Conservation (phyloP, 1,140 invertebrate genomes). For the Lordiphosa clarofinis region DNA sequence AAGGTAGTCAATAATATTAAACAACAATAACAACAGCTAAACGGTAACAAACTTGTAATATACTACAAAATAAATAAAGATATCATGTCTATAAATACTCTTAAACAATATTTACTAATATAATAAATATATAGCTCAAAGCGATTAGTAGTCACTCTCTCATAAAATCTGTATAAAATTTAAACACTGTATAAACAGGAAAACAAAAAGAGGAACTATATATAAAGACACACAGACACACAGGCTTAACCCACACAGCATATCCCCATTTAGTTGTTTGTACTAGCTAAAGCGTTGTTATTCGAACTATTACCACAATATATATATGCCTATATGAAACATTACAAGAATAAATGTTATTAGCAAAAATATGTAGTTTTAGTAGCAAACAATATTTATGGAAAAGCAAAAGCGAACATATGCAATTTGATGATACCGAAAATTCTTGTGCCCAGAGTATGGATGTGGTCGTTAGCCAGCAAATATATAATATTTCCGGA, state of each 20-base stretch:
- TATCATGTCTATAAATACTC: constrained; percentile 28
- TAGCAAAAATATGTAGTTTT: constrained; percentile 2
- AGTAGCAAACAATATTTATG: constrained; percentile 9
- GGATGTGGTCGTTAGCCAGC: no score
- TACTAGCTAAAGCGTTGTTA: constrained; percentile 34
- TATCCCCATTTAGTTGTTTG: constrained; percentile 12
- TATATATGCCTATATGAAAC: constrained; percentile 3
- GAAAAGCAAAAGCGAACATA: neutral
- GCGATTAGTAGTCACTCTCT: constrained; percentile 42
- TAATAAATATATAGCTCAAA: constrained; percentile 62
- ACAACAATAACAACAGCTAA: constrained; percentile 8
- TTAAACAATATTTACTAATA: constrained; percentile 24
- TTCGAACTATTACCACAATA: constrained; percentile 37
- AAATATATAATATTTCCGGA: no score
- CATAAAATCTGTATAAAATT: constrained; percentile 6
- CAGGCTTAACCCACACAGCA: constrained; percentile 11
- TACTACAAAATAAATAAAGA: constrained; percentile 5
- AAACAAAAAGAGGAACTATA: constrained; percentile 1
- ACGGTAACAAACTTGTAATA: constrained; percentile 4
- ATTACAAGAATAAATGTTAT: constrained; percentile 7
- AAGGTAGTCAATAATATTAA: constrained; percentile 78
- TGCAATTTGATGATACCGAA: constrained; percentile 20
- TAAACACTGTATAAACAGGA: neutral
- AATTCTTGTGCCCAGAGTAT: no score
- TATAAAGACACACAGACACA: constrained; percentile 7